Base-by-base conservation (phyloP, 2,888 invertebrate species). In the Xestia sexstrigata region DNA sequence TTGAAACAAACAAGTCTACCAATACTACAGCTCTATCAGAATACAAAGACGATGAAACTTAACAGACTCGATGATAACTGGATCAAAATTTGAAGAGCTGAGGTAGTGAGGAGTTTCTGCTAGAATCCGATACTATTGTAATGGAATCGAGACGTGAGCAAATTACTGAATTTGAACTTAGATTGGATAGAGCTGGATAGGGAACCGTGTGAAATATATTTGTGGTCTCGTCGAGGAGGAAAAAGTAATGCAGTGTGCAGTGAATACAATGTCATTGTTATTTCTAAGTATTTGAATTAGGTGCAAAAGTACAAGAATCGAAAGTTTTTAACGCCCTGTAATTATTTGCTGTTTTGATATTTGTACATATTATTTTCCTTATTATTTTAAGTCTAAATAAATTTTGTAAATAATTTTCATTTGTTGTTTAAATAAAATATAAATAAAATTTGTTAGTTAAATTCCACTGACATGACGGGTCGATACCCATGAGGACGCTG, bases 141-240 rank as follows among this genome's bases (percentile, higher is more conserved):
- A 92, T 91, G 89, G 89, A 89, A 88, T 87, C 87, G 85, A 84
- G 74, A 91, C 93, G 92, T 92, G 93, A 91, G 84, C 67, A 82
- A 89, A 88, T 86, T 90, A 85, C 77, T 74, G 74, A 87, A 87
- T 74, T 62, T 45, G 2, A 39, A 39, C 60, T 70, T 52, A 66
- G 89, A 87, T 76, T 6, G 0, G 39, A 30, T 55, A 11, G 2
- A 4, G 20, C 8, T 63, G 87, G 89, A 87, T n/a, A 49, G 8
- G 49, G 3, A 23, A 49, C 49, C 3, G 20, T 23, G 49, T 23
- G 49, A 49, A 35, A 35, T 62, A 35, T 35, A 39, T 63, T 63
- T n/a, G 63, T 13, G 39, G 39, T 13, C 15, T 58, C 17, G 7
- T 26, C 2, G 55, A 55, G 13, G n/a, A 55, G 58, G n/a, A 55